These are phyloP conservation scores for Lucilia cuprina DNA, from an alignment of 1,140 invertebrate species.

Conservation along the genomic window DNA sequence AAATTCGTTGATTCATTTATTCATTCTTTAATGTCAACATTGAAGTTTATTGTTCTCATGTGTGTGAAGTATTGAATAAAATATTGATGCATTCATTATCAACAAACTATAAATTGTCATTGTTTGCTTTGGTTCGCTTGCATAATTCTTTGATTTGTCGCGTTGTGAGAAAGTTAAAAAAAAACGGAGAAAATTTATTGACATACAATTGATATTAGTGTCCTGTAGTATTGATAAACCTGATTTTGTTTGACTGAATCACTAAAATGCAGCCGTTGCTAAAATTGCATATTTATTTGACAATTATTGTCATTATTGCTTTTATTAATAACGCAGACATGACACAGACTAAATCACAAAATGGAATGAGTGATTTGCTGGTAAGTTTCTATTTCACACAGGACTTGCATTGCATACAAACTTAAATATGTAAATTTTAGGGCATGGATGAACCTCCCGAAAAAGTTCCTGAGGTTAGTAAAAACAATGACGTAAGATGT, in stretches of 20 bases:
- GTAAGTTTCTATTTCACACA: background rate
- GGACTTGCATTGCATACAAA: background rate
- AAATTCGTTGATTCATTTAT: no score
- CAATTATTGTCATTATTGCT: background rate
- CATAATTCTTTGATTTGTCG: background rate
- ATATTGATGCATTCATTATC: background rate
- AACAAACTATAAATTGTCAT: constrained; percentile 4
- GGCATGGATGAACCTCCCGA: background rate
- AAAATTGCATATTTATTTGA: background rate
- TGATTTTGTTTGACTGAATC: background rate
- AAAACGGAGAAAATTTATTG: background rate
- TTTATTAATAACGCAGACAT: background rate
- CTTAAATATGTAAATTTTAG: background rate
- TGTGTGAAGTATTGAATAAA: background rate
- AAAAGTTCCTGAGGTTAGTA: background rate
- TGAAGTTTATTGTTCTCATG: no score
- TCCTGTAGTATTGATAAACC: background rate
- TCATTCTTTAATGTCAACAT: no score
- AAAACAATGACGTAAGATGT: background rate
- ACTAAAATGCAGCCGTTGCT: background rate
- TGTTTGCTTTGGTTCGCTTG: background rate
- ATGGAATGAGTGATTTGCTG: background rate
- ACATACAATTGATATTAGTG: background rate
- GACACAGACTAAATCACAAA: background rate
- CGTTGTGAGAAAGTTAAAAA: background rate